Percentiles rank a stretch among this genome's conserved stretches.
Conservation (phyloP, 2,113 vertebrate genomes). For the Halcyon malimbica region DNA sequence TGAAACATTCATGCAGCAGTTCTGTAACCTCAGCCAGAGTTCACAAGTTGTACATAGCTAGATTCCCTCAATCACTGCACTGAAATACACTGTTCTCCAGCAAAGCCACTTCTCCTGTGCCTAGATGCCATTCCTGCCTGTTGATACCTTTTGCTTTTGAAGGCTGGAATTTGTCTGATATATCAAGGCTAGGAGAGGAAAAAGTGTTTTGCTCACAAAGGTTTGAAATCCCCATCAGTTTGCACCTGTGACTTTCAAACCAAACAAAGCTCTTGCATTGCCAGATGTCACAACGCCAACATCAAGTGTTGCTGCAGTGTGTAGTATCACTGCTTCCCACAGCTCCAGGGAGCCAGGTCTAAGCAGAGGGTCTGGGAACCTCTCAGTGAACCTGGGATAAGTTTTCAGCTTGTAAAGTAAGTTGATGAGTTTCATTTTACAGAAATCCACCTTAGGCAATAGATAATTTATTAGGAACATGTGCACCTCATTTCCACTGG, state of each 20-base stretch:
- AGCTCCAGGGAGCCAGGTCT: neutral
- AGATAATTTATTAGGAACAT: neutral
- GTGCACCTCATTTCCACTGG: neutral
- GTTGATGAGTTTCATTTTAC: neutral
- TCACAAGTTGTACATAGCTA: conserved; percentile 13
- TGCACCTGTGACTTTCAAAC: conserved; percentile 16
- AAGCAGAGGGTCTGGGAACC: neutral
- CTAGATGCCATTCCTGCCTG: neutral
- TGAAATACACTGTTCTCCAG: neutral
- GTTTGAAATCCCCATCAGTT: conserved; percentile 3
- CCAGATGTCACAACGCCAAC: neutral
- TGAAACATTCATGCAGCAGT: conserved; percentile 23
- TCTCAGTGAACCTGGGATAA: neutral
- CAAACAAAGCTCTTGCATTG: neutral
- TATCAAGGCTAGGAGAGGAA: neutral
- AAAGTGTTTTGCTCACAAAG: conserved; percentile 20
- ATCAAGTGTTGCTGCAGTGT: neutral
- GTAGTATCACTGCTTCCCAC: neutral
- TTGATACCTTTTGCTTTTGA: conserved; percentile 27
- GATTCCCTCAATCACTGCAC: conserved; percentile 10
- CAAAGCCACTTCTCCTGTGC: neutral
- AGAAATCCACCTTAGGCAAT: neutral
- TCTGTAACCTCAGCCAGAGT: conserved; percentile 16
- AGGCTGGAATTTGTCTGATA: conserved; percentile 9
- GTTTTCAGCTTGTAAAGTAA: neutral